Conservation (phyloP, 2,113 vertebrate genomes). For the Alces alces region DNA sequence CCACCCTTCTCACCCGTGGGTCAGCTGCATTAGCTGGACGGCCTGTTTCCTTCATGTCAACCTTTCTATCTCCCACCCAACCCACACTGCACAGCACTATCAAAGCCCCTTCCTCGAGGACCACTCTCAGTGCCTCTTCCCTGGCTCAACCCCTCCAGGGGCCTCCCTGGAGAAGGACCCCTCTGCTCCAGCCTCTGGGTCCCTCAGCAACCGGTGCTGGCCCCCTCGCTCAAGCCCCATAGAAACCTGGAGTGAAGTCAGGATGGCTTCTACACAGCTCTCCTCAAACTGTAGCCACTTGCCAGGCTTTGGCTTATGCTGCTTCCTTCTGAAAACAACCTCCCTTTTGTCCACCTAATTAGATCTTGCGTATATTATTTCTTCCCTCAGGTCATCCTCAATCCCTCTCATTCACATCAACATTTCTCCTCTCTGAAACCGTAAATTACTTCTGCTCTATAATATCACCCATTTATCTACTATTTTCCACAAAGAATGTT, state of each 20-base stretch:
- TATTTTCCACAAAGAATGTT: not conserved
- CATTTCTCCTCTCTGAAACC: not conserved
- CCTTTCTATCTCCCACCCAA: not conserved
- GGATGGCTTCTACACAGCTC: rapidly evolving
- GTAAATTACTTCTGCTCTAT: not conserved
- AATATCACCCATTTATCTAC: not conserved
- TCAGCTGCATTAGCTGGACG: not conserved
- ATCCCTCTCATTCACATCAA: not conserved
- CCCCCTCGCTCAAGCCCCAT: not conserved
- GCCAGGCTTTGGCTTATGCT: not conserved
- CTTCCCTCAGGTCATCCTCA: not conserved
- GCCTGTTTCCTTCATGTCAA: not conserved
- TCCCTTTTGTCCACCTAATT: not conserved
- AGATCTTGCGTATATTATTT: not conserved
- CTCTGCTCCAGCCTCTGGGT: not conserved
- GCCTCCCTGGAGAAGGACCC: not conserved
- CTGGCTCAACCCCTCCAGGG: not conserved
- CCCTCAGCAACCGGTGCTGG: not conserved
- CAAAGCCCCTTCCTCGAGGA: not conserved
- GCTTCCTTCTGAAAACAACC: not conserved
- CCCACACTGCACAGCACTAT: not conserved
- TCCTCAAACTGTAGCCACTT: not conserved
- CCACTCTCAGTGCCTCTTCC: not conserved
- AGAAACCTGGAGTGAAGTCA: not conserved
- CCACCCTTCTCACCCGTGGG: rapidly evolving